These are phyloP conservation scores for Erpobdella octoculata DNA, from an alignment of 2,888 invertebrate genomes.

Conservation along the genomic window DNA sequence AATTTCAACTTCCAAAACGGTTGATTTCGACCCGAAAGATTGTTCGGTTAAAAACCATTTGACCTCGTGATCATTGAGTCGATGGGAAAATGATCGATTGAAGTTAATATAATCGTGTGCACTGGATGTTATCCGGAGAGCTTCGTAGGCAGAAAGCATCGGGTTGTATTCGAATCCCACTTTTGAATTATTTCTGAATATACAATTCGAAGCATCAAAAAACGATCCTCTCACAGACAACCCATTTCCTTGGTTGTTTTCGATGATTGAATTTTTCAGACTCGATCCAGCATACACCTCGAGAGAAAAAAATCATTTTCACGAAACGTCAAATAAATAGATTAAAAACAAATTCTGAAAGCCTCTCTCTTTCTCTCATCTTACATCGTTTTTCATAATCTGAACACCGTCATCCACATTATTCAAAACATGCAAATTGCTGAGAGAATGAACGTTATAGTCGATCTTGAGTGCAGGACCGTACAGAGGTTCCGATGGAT, in stretches of 20 bases:
- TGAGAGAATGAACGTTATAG: conserved; percentile 36
- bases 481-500: conserved; percentile 71
- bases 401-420: conserved; percentile 89
- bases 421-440: conserved; percentile 62
- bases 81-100: background rate
- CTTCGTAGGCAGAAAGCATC: conserved; percentile 60
- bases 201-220: conserved; percentile 46
- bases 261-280: conserved; percentile 29
- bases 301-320: background rate
- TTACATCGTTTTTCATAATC: conserved; percentile 84
- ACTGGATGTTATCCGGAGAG: conserved; percentile 41
- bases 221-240: conserved; percentile 69
- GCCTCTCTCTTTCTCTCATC: too few relatives aligned
- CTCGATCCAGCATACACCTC: conserved; percentile 63
- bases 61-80: conserved; percentile 20
- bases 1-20: conserved; percentile 22
- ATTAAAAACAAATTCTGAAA: background rate
- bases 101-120: conserved; percentile 7
- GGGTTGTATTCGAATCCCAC: conserved; percentile 89
- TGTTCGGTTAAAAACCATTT: conserved; percentile 23
- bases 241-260: conserved; percentile 59
- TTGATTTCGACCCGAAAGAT: background rate
- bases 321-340: background rate
- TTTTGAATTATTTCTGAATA: conserved; percentile 69
- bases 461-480: conserved; percentile 49